These are phyloP conservation scores for Acipenser transmontanus DNA, from an alignment of 2,797 vertebrate genomes.

Conservation along the genomic window DNA sequence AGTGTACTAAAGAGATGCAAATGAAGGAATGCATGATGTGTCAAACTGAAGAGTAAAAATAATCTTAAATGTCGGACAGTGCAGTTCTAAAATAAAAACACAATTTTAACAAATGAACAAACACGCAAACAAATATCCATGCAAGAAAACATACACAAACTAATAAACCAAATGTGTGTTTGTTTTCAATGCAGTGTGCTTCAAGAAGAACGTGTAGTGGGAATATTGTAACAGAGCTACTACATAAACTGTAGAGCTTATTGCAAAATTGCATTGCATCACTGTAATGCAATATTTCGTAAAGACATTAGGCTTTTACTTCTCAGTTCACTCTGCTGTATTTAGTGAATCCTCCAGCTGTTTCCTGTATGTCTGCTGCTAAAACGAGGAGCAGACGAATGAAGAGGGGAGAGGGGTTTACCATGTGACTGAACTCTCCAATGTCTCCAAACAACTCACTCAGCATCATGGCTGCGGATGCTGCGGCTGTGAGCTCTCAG, in stretches of 20 bases:
- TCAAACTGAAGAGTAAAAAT: no score
- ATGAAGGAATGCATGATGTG: no score
- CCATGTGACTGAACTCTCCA: conserved; percentile 63
- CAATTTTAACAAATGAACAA: no score
- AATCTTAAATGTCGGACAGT: no score
- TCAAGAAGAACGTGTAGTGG: no score
- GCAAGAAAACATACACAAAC: no score
- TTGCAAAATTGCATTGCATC: conserved; percentile 44
- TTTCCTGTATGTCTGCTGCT: conserved; percentile 37
- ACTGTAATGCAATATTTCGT: conserved; percentile 25
- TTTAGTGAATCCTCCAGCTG: conserved; percentile 41
- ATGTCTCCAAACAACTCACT: conserved; percentile 55
- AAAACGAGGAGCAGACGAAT: conserved; percentile 1
- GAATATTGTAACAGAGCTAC: no score
- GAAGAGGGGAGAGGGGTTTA: background rate
- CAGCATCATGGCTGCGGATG: conserved; percentile 77
- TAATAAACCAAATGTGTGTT: no score
- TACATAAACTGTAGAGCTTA: background rate
- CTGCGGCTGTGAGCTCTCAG: conserved; percentile 58
- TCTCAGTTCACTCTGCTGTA: conserved; percentile 15
- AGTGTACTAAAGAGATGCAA: no score
- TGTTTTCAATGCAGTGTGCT: no score
- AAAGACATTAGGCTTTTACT: conserved; percentile 1
- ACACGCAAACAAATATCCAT: no score
- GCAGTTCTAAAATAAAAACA: no score